Base-by-base conservation (phyloP, 2,888 invertebrate genomes). In the Acronicta leporina region DNA sequence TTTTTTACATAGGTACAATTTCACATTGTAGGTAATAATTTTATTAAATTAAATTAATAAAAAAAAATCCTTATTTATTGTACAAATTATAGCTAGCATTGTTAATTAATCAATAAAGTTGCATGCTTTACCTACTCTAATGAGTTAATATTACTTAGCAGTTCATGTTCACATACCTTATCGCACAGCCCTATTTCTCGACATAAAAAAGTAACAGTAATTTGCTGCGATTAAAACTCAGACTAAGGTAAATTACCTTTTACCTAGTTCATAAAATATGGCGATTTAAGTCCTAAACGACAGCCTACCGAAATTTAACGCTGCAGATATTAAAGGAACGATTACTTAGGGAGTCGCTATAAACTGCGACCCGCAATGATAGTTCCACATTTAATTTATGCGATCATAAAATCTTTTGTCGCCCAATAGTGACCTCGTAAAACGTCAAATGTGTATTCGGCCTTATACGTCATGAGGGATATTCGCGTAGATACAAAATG, bases 361-460 rank as follows among this genome's bases (percentile, higher is more conserved):
- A 67, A 63, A 75, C 56, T 44, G 20, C 41, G 52, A 44, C 49
- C 40, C 40, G 50, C 56, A 51, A 49, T 75, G 63, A 67, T 75
- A 82, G 79, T 82, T 80, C 61, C 60, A 59, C 76, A 66, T 77
- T 80, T 84, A 85, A 85, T 84, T 80, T 85, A 85, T 82, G 76
- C 75, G 60, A 60, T 67, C 76, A 67, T 86, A 85, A 85, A 86
- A 77, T 82, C 80, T 83, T 84, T 84, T 81, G 81, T 81, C 77
- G 79, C 72, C 79, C 68, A 72, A 74, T 75, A 76, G 70, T 65
- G 65, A 69, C 47, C 67, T 80, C 84, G 79, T 84, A 82, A 85
- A 83, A 74, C 60, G 44, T 58, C 51, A 60, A 61, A 75, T 66
- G 68, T 46, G 62, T 46, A 68, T 50, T 38, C 16, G 42, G 53